These are phyloP conservation scores for Cataglyphis livida DNA, from an alignment of 2,888 invertebrate species.

Conservation along the genomic window DNA sequence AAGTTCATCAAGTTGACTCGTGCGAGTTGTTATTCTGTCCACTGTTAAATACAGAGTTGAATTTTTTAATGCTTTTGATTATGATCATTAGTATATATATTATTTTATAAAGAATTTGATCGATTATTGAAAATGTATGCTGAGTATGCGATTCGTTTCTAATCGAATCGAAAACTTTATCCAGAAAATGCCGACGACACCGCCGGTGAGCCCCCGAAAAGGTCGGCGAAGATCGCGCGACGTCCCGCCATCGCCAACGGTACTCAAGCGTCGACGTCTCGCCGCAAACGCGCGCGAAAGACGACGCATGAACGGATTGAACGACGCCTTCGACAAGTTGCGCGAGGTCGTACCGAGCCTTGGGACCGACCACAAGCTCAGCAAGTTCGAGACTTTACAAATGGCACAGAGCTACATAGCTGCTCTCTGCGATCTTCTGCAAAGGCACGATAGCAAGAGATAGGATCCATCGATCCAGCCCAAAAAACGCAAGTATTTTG, in stretches of 20 bases:
- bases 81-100: neutral
- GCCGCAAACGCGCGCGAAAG: conserved; percentile 92
- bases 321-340: conserved; percentile 91
- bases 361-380: conserved; percentile 90
- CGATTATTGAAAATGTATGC: neutral
- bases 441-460: conserved; percentile 83
- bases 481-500: conserved; percentile 27
- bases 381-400: conserved; percentile 92
- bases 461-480: conserved; percentile 27
- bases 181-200: conserved; percentile 77
- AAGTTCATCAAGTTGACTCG: neutral
- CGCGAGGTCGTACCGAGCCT: conserved; percentile 91
- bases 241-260: conserved; percentile 87
- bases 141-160: neutral
- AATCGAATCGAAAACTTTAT: neutral
- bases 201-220: conserved; percentile 80
- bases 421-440: conserved; percentile 89
- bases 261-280: conserved; percentile 88
- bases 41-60: neutral
- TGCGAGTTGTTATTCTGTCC: neutral
- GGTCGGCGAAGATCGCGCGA: conserved; percentile 82
- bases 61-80: neutral
- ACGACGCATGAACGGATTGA: conserved; percentile 91
- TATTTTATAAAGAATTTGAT: neutral
- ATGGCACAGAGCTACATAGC: conserved; percentile 93